A percentile compares a stretch with the other conserved stretches of the same genome.
Evolutionary conservation across 2,888 invertebrate genomes (phyloP).

Genomic region (Metacarcinus magister): DNA sequence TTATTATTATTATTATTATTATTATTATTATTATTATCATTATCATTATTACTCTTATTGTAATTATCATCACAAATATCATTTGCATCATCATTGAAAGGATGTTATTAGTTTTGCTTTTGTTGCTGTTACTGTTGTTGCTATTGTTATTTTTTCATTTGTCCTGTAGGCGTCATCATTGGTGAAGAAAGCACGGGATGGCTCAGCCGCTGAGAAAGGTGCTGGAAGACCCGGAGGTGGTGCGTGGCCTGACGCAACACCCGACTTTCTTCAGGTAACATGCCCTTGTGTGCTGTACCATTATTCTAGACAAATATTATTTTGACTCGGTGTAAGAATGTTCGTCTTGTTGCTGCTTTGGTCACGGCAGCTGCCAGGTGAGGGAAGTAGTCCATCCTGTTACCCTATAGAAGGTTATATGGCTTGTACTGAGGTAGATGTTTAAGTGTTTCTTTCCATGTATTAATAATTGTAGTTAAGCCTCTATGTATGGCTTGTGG

Average conservation of each 20-base stretch:
- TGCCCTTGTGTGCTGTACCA: neutral
- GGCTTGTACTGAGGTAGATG: neutral
- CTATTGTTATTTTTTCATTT: neutral
- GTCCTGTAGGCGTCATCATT: neutral
- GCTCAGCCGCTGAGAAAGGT: slow-evolving; percentile 43
- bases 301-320: too few relatives aligned
- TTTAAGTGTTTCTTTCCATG: neutral
- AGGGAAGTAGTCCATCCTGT: too few relatives aligned
- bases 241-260: slow-evolving; percentile 34
- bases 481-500: neutral
- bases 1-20: too few relatives aligned
- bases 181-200: neutral
- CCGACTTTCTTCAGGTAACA: slow-evolving; percentile 49
- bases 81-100: too few relatives aligned
- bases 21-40: too few relatives aligned
- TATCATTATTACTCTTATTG: too few relatives aligned
- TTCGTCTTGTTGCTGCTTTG: too few relatives aligned
- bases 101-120: neutral
- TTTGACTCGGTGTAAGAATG: too few relatives aligned
- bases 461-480: neutral
- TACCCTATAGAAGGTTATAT: neutral
- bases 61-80: too few relatives aligned
- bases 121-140: neutral
- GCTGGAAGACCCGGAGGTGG: slow-evolving; percentile 43
- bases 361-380: too few relatives aligned